These are phyloP conservation scores for Nymphalis c-album DNA, from an alignment of 2,888 invertebrate species.

Conservation along the genomic window DNA sequence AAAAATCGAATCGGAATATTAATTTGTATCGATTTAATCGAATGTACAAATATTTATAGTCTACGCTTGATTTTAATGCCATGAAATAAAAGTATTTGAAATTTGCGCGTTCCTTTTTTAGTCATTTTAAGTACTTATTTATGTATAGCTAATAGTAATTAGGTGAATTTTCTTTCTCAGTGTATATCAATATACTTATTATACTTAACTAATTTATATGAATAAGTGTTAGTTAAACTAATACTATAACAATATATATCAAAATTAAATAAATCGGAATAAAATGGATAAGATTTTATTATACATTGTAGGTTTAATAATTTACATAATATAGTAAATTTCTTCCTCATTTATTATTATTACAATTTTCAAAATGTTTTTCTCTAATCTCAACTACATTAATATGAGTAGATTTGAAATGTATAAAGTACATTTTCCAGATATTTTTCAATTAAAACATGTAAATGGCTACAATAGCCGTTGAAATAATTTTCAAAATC, in stretches of 20 bases:
- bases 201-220: constrained; percentile 38
- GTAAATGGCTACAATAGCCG: constrained; percentile 21
- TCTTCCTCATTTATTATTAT: not conserved
- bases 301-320: constrained; percentile 5
- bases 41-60: constrained; percentile 17
- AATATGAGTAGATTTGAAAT: not conserved
- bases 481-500: constrained; percentile 19
- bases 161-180: constrained; percentile 10
- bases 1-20: not conserved
- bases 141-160: constrained; percentile 32
- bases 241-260: constrained; percentile 43
- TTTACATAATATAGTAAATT: not conserved
- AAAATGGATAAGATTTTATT: constrained; percentile 1
- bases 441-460: not conserved
- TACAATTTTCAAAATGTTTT: not conserved
- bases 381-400: not conserved
- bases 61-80: constrained; percentile 15
- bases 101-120: constrained; percentile 30
- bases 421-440: not conserved
- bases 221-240: constrained; percentile 54
- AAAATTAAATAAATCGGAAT: not conserved
- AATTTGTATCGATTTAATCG: constrained; percentile 13
- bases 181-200: constrained; percentile 16
- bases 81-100: constrained; percentile 25
- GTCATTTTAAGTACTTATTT: constrained; percentile 36